Evolutionary conservation across 2,888 invertebrate genomes (phyloP), one percentile per base, ranked within the genome.

Genomic region (Drosophila eohydei): DNA sequence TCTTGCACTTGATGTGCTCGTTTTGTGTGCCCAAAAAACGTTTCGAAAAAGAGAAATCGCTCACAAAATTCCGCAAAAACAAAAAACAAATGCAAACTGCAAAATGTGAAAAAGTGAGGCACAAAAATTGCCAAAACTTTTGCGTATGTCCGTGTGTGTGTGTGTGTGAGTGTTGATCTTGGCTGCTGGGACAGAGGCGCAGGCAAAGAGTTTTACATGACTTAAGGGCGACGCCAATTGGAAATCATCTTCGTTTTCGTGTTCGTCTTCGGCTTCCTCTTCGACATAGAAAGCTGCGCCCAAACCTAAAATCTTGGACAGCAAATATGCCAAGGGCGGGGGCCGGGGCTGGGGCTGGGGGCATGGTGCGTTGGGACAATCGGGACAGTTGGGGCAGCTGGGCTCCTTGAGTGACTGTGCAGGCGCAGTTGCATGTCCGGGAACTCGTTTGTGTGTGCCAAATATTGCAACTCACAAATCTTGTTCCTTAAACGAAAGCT

Each of bases 391-490:
- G 14, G 38, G 38, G 36, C 36, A 38, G 52, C 26, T 38, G 52
- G 38, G 38, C 48, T 11, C 32, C 14, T 43, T 30, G 41, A 50
- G 30, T 34, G 51, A 34, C 46, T 61, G 50, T 46, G 41, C 41
- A 36, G 34, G 9, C 60, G 60, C 59, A 70, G 79, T 67, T 82
- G 81, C 88, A 81, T 78, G 78, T 56, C 65, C 78, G 78, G 77
- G 83, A 83, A 88, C 83, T 82, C 83, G 88, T 83, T 83, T 83
- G 89, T 83, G 88, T 87, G 88, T 84, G 81, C 79, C 81, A 82
- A 82, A 83, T 81, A 87, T 88, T 88, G 88, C 88, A 76, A 71
- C 85, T 84, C 85, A 82, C 83, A 84, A 88, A 83, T 88, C 88
- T 83, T 83, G 80, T 74, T 87, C 63, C 76, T 63, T 63, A 60